These are phyloP conservation scores for Tragulus kanchil DNA, from an alignment of 2,113 vertebrate species.

Conservation along the genomic window DNA sequence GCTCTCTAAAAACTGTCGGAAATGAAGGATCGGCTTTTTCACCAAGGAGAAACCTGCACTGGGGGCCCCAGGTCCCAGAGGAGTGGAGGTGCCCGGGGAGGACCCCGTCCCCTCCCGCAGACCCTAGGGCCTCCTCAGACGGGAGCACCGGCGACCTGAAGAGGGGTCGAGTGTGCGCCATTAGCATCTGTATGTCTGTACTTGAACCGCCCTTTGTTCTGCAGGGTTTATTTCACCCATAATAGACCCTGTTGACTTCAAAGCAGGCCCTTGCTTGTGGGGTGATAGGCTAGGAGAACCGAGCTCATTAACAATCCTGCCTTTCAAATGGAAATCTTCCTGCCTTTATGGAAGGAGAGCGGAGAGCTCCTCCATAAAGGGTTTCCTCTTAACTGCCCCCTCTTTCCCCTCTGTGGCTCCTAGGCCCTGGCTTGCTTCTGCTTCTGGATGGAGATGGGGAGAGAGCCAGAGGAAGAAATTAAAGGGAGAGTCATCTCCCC, in stretches of 20 bases:
- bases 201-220: conserved; percentile 72
- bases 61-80: rapidly evolving
- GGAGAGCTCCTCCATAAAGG: conserved; percentile 45
- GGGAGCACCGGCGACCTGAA: rapidly evolving
- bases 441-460: background rate
- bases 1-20: background rate
- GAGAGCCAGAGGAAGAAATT: background rate
- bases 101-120: rapidly evolving
- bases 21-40: background rate
- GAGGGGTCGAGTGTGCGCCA: background rate
- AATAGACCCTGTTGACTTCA: conserved; percentile 78
- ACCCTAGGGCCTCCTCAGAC: background rate
- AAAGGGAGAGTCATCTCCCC: background rate
- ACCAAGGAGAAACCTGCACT: rapidly evolving
- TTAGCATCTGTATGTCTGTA: background rate
- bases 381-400: conserved; percentile 1
- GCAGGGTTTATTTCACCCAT: conserved; percentile 67
- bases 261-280: conserved; percentile 67
- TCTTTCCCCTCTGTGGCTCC: background rate
- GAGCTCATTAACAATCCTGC: conserved; percentile 71
- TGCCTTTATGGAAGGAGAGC: conserved; percentile 40
- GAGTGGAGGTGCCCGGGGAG: background rate
- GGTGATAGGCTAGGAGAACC: conserved; percentile 59
- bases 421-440: background rate
- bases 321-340: conserved; percentile 81